Conservation (phyloP, 2,888 invertebrate species). For the Synergus laeviventris region DNA sequence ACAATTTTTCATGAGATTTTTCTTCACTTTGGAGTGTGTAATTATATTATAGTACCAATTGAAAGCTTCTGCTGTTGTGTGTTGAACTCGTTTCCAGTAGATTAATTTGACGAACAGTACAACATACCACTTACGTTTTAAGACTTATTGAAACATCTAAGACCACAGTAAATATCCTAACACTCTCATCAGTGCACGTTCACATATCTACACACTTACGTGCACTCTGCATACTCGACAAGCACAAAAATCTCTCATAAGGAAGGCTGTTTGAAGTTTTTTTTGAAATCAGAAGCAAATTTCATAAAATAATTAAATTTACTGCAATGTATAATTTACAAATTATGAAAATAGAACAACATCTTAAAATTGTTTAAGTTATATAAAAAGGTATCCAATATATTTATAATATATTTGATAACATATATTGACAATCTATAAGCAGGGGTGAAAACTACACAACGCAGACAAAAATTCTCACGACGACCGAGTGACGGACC, state of each 20-base stretch:
- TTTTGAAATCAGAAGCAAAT: not conserved
- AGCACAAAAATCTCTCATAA: not conserved
- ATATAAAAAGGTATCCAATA: not conserved
- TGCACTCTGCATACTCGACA: not conserved
- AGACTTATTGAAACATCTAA: not conserved
- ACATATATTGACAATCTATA: not conserved
- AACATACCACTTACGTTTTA: not conserved
- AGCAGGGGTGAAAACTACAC: too few species aligned
- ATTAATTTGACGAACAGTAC: slow-evolving; percentile 23
- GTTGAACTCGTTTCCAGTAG: slow-evolving; percentile 26
- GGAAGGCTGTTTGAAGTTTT: not conserved
- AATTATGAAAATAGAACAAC: not conserved
- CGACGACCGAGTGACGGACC: not conserved
- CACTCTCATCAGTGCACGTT: slow-evolving; percentile 1
- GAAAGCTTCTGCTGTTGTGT: slow-evolving; percentile 21
- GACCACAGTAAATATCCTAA: not conserved
- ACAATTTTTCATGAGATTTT: not conserved
- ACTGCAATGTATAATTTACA: not conserved
- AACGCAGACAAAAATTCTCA: not conserved
- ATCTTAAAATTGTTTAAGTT: not conserved
- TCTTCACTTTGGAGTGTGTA: slow-evolving; percentile 3
- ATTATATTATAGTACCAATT: slow-evolving; percentile 9
- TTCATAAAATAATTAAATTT: not conserved
- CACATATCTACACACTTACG: slow-evolving; percentile 3
- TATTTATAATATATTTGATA: not conserved